These are phyloP conservation scores for Eucriotettix oculatus DNA, from an alignment of 2,888 invertebrate genomes.

Conservation along the genomic window DNA sequence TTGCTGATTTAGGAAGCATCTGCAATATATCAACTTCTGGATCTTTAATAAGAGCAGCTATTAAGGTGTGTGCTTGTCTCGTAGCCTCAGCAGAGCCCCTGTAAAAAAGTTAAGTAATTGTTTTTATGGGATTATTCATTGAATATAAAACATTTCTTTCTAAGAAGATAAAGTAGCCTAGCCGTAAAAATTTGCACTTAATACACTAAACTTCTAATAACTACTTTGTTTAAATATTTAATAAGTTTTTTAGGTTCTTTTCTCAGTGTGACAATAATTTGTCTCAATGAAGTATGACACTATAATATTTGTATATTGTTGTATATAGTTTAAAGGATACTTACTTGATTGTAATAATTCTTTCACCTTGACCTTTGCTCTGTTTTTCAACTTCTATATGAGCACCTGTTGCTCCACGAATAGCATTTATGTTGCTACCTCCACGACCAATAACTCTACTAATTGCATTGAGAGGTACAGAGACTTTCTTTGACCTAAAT, in stretches of 20 bases:
- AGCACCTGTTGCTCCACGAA: conserved; percentile 89
- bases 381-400: conserved; percentile 98
- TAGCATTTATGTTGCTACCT: conserved; percentile 95
- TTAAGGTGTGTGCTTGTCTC: conserved; percentile 80
- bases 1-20: conserved; percentile 54
- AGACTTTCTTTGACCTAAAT: conserved; percentile 72
- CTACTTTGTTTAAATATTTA: no score
- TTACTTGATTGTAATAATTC: conserved; percentile 87
- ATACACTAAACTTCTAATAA: no score
- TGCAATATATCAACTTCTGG: conserved; percentile 81
- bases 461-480: conserved; percentile 86
- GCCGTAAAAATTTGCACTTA: no score
- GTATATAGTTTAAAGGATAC: conserved; percentile 17
- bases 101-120: conserved; percentile 4
- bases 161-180: no score
- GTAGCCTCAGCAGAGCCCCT: conserved; percentile 83
- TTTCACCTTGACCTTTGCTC: conserved; percentile 81
- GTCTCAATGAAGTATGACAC: conserved; percentile 3
- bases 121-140: no score
- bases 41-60: conserved; percentile 84
- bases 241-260: background rate
- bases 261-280: background rate
- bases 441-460: conserved; percentile 94
- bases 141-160: no score
- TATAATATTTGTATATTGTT: conserved; percentile 3